Percentiles rank a stretch among this genome's conserved stretches.
These are phyloP conservation scores for Myoxocephalus aenaeus DNA, from an alignment of 2,797 vertebrate species.

Conservation along the genomic window DNA sequence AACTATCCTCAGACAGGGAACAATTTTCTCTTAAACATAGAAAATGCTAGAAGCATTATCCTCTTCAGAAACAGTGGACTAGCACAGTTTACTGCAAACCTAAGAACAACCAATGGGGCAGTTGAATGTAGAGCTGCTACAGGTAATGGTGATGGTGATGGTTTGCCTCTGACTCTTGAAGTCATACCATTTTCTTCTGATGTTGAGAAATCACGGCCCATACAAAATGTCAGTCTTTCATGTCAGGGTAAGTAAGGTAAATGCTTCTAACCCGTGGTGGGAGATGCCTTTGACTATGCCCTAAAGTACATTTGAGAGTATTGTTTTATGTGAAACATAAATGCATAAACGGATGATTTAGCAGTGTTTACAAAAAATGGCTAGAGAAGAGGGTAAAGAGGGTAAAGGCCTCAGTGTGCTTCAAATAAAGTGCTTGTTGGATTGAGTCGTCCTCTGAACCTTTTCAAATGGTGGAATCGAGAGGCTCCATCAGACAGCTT, in stretches of 20 bases:
- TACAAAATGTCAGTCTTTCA: conserved; percentile 2
- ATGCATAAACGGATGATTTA: not conserved
- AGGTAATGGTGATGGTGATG: not conserved
- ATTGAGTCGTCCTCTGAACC: not conserved
- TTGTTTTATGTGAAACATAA: not conserved
- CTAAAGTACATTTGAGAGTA: not conserved
- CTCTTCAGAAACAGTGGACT: not conserved
- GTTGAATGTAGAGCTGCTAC: not conserved
- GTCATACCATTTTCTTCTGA: not conserved
- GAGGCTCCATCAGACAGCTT: not conserved
- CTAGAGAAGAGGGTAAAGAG: too few relatives aligned
- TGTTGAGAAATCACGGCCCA: not conserved
- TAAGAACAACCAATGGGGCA: not conserved
- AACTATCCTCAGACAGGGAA: not conserved
- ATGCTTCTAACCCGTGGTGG: not conserved
- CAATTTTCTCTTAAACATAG: conserved; percentile 2
- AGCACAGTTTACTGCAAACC: not conserved
- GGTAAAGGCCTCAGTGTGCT: too few relatives aligned
- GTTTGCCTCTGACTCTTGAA: not conserved
- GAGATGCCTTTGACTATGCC: not conserved
- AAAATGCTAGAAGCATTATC: conserved; percentile 8
- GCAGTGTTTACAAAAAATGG: not conserved
- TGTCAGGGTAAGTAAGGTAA: not conserved
- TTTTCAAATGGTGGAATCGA: not conserved
- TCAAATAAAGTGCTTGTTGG: not conserved